These are phyloP conservation scores for Germaria angustata DNA, from an alignment of 2,888 invertebrate genomes.

Conservation along the genomic window DNA sequence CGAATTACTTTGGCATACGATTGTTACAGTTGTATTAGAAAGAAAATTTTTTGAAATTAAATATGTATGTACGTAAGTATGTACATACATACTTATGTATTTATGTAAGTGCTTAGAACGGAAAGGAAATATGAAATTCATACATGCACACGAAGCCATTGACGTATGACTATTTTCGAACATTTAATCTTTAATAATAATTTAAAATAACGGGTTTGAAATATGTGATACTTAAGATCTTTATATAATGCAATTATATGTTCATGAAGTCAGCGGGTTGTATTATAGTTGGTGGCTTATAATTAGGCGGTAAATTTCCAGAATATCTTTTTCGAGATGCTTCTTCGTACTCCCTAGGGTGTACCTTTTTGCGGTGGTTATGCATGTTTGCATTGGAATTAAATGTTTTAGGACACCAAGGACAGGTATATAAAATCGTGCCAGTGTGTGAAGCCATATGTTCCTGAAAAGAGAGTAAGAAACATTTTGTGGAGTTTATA, in stretches of 20 bases:
- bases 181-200: neutral
- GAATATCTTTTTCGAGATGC: conserved; percentile 61
- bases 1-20: no score
- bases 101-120: no score
- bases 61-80: no score
- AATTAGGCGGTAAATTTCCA: conserved; percentile 53
- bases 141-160: no score
- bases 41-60: no score
- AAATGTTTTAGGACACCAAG: conserved; percentile 76
- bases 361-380: conserved; percentile 76
- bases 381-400: conserved; percentile 77
- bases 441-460: conserved; percentile 77
- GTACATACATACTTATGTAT: no score
- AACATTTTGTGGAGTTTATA: no score
- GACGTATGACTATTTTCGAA: no score
- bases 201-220: neutral
- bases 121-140: no score
- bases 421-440: conserved; percentile 75
- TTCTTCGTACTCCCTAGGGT: conserved; percentile 77
- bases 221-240: neutral
- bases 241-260: conserved; percentile 73
- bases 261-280: conserved; percentile 50
- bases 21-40: no score
- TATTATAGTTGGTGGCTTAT: conserved; percentile 30
- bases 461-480: conserved; percentile 70